Evolutionary conservation across 2,888 invertebrate genomes (phyloP).

Genomic region (Disparrhopalites patrizii): DNA sequence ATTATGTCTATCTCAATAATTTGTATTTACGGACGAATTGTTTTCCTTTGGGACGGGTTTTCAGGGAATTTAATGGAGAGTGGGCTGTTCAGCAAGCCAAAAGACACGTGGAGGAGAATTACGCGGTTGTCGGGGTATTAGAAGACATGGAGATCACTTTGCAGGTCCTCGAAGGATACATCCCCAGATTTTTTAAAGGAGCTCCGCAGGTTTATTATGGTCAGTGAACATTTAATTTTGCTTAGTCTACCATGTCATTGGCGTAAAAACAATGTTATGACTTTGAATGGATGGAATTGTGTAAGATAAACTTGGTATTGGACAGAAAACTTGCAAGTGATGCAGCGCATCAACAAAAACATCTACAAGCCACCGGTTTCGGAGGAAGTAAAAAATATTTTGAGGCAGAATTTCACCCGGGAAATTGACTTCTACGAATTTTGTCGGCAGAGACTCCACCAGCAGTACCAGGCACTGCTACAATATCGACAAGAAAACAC

Average conservation of each 20-base stretch:
- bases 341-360: slow-evolving; percentile 67
- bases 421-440: slow-evolving; percentile 91
- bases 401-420: slow-evolving; percentile 77
- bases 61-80: slow-evolving; percentile 79
- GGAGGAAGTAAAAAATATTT: slow-evolving; percentile 78
- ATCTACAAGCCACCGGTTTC: slow-evolving; percentile 82
- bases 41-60: too few species aligned
- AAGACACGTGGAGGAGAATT: slow-evolving; percentile 77
- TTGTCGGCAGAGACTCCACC: slow-evolving; percentile 76
- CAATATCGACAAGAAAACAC: too few species aligned
- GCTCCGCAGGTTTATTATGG: slow-evolving; percentile 75
- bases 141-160: slow-evolving; percentile 83
- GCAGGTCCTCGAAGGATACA: slow-evolving; percentile 77
- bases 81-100: slow-evolving; percentile 81
- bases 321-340: slow-evolving; percentile 46
- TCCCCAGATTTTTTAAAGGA: slow-evolving; percentile 77
- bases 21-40: too few species aligned
- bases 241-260: too few species aligned
- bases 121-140: slow-evolving; percentile 81
- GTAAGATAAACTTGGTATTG: too few species aligned
- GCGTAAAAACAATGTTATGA: too few species aligned
- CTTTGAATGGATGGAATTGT: too few species aligned
- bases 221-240: slow-evolving; percentile 54
- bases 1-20: too few species aligned
- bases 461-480: slow-evolving; percentile 64